Percentiles rank a stretch among this genome's conserved stretches.
Conservation (phyloP, 2,888 invertebrate species). For the Boloria selene region DNA sequence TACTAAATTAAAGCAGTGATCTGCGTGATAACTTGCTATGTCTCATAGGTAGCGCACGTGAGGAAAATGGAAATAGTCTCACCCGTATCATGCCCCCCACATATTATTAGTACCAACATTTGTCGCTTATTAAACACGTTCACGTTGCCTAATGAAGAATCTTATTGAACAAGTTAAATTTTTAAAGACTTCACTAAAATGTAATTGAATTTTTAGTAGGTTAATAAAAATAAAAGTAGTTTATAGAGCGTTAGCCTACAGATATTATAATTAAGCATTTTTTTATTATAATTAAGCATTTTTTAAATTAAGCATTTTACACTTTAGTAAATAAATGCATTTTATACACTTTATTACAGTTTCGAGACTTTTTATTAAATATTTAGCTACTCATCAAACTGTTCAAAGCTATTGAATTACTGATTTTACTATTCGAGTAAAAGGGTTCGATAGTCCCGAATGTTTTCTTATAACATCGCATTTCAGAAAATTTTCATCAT, state of each 20-base stretch:
- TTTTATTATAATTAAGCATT: too few relatives aligned
- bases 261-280: too few relatives aligned
- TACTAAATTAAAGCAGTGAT: conserved; percentile 39
- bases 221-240: too few relatives aligned
- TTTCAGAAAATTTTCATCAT: conserved; percentile 29
- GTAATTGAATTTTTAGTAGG: not conserved
- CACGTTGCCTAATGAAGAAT: conserved; percentile 4
- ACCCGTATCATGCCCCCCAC: conserved; percentile 21
- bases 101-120: conserved; percentile 35
- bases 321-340: too few relatives aligned
- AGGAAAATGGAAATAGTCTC: conserved; percentile 50
- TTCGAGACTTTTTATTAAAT: not conserved
- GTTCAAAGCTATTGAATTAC: not conserved
- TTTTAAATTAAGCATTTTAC: too few relatives aligned
- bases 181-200: not conserved
- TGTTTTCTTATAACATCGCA: conserved; percentile 48
- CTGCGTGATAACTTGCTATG: conserved; percentile 54
- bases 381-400: not conserved
- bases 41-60: conserved; percentile 70
- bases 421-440: conserved; percentile 39
- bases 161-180: conserved; percentile 1
- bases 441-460: conserved; percentile 42
- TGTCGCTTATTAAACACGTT: conserved; percentile 46
- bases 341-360: not conserved
- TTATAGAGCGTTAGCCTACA: too few relatives aligned